Conservation (phyloP, 2,888 invertebrate genomes). For the Agrochola macilenta region DNA sequence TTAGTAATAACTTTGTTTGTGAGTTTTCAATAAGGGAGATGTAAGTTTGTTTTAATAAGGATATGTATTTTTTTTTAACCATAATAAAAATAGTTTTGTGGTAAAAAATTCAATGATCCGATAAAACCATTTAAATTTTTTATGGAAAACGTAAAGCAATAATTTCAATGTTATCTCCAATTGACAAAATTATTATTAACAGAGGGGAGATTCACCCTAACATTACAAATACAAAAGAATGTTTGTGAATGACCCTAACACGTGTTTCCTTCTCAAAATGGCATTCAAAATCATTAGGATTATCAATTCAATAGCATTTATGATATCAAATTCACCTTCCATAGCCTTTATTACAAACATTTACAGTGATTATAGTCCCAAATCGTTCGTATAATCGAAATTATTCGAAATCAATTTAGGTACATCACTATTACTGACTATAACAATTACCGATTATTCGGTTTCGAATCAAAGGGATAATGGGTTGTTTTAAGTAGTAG, state of each 20-base stretch:
- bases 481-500: conserved; percentile 26
- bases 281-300: conserved; percentile 50
- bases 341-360: conserved; percentile 47
- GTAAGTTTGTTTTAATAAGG: not conserved
- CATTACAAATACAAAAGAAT: conserved; percentile 49
- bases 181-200: conserved; percentile 36
- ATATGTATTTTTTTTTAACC: not conserved
- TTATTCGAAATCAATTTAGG: conserved; percentile 58
- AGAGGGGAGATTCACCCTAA: conserved; percentile 52
- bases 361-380: conserved; percentile 41
- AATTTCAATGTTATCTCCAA: conserved; percentile 18
- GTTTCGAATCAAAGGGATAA: conserved; percentile 57
- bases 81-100: not conserved
- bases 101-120: not conserved
- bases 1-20: conserved; percentile 20
- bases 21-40: not conserved
- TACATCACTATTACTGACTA: conserved; percentile 62
- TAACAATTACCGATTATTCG: conserved; percentile 57
- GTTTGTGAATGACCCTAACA: conserved; percentile 51
- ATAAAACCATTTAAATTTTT: not conserved
- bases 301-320: conserved; percentile 59
- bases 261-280: conserved; percentile 51
- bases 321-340: conserved; percentile 47
- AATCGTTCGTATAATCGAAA: conserved; percentile 53
- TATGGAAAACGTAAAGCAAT: not conserved